Base-by-base conservation (phyloP, 1,140 invertebrate species). In the Pomacea maculata region DNA sequence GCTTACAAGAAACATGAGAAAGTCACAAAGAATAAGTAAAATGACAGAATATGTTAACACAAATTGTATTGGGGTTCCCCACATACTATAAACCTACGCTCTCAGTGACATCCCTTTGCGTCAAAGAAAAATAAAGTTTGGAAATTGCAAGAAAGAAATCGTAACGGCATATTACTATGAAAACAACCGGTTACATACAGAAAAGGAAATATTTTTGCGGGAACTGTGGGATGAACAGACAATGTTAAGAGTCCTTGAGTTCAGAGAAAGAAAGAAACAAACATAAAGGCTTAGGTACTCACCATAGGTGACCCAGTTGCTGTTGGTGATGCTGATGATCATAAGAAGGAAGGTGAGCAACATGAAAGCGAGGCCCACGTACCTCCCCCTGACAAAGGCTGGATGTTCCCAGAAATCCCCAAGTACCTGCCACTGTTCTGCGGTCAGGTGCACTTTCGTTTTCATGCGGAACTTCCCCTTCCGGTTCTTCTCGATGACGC, bases 321-420 rank as follows among this genome's bases (percentile, higher is more conserved):
- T 72, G 72, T 79, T 87, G n/a, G 85, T 83, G 63, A 89, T 83
- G 81, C 85, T 86, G 75, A 87, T 70, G 52, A 87, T 63, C 67
- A 85, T 78, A 21, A 88, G 72, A 14, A 87, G 71, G 73, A 88
- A 80, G 34, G 86, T 82, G 68, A 89, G 52, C 19, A 88, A 74
- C 70, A 86, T 86, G 65, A 88, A 79, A 54, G 88, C 78, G 10
- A 91, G 80, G 0, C 88, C 88, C 14, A 88, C 75, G 78, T 86
- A 88, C 34, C 90, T 81, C 12, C 85, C 81, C 65, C 86, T 82
- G 5, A 87, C 82, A 80, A 91, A 91, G 10, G 87, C 64, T 8
- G 83, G 82, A 79, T 91, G 89, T 64, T 90, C 86, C 89, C 89
- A 91, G 82, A 88, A 91, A 19, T 86, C 87, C 8, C 84, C 80